Percentiles rank a stretch among this genome's conserved stretches.
phyloP scores from a whole-genome alignment of 2,797 vertebrate genomes.

The Gallinago stenura region DNA sequence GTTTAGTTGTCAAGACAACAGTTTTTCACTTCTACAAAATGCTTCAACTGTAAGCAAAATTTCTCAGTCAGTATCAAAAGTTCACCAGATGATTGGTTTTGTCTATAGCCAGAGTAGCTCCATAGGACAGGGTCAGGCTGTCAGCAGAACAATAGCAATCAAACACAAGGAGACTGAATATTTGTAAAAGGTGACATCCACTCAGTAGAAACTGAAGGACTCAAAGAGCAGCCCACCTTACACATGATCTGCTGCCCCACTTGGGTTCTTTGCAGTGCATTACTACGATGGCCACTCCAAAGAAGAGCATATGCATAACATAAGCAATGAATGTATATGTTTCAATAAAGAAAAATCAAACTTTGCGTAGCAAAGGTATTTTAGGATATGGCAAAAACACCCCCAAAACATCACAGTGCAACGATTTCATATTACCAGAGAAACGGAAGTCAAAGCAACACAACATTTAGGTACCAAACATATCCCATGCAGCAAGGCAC shows the following conservation, averaged over 20 bases:
- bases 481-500: neutral
- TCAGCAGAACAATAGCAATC: neutral
- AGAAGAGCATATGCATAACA: neutral
- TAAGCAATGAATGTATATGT: accelerated
- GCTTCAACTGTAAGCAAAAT: conserved; percentile 28
- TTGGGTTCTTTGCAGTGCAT: neutral
- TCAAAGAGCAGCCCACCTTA: neutral
- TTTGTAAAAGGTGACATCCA: neutral
- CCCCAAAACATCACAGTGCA: neutral
- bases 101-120: neutral
- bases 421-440: neutral
- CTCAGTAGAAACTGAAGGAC: neutral
- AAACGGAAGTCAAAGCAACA: neutral
- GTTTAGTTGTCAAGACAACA: conserved; percentile 71
- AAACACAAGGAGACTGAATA: neutral
- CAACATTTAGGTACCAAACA: neutral
- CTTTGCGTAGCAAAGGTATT: neutral
- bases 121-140: neutral
- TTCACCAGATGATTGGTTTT: neutral
- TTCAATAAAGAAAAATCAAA: neutral
- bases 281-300: neutral
- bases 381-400: neutral
- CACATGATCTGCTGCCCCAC: neutral
- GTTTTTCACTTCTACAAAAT: conserved; percentile 41
- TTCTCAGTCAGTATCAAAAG: conserved; percentile 14